Percentiles rank a stretch among this genome's conserved stretches.
These are phyloP conservation scores for Dendrocopos noguchii DNA, from an alignment of 2,113 vertebrate species.

Conservation along the genomic window DNA sequence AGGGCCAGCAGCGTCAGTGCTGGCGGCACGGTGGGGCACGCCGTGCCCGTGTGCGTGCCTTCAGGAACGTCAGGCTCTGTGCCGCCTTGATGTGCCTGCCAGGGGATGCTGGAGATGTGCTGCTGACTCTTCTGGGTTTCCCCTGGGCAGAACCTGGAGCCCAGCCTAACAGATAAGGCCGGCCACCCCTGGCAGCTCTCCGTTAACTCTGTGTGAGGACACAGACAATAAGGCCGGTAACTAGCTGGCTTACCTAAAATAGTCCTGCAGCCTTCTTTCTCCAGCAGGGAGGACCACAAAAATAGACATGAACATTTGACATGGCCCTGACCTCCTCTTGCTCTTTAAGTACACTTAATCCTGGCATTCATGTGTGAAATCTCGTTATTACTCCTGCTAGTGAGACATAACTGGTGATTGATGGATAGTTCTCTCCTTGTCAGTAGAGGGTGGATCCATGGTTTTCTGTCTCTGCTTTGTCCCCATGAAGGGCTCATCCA, in stretches of 20 bases:
- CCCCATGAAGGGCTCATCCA: accelerated
- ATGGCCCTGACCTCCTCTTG: not conserved
- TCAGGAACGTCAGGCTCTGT: not conserved
- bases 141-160: constrained; percentile 36
- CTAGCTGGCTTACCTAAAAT: not conserved
- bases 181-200: constrained; percentile 14
- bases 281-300: not conserved
- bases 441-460: not conserved
- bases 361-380: not conserved
- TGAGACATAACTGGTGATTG: not conserved
- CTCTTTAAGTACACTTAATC: not conserved
- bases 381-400: not conserved
- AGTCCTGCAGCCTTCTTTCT: not conserved
- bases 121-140: constrained; percentile 18
- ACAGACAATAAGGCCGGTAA: not conserved
- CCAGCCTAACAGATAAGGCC: constrained; percentile 46
- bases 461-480: accelerated
- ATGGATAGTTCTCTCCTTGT: not conserved
- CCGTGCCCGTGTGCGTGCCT: not conserved
- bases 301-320: not conserved
- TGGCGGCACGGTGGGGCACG: not conserved
- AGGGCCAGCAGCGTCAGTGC: accelerated
- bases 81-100: constrained; percentile 25
- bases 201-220: not conserved
- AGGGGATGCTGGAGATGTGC: not conserved